Evolutionary conservation across 2,888 invertebrate genomes (phyloP).

Genomic region (Hermaeophaga mercurialis): DNA sequence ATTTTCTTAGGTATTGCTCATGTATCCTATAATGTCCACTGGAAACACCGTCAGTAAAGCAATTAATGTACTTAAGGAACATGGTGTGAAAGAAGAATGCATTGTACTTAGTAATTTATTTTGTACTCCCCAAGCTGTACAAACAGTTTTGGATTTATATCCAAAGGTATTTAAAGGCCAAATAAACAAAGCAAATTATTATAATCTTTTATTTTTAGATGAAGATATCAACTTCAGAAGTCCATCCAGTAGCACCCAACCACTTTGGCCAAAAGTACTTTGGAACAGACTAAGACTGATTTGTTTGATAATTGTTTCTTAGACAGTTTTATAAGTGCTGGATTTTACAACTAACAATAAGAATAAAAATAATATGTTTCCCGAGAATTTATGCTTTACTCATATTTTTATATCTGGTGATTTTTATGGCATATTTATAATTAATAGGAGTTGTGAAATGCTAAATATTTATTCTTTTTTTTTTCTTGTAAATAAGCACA

Average conservation of each 20-base stretch:
- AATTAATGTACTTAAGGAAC: constrained; percentile 91
- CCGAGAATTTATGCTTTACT: too few relatives aligned
- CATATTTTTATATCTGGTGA: too few relatives aligned
- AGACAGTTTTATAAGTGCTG: too few relatives aligned
- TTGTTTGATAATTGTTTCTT: background rate
- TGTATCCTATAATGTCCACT: constrained; percentile 99
- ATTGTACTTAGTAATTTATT: constrained; percentile 98
- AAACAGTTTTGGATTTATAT: constrained; percentile 81
- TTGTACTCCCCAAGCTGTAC: constrained; percentile 90
- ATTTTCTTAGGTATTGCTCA: constrained; percentile 73
- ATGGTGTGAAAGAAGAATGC: constrained; percentile 90
- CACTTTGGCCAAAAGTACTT: constrained; percentile 99
- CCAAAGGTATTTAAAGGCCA: constrained; percentile 63
- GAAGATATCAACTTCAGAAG: constrained; percentile 94
- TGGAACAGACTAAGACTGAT: constrained; percentile 80
- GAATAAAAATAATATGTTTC: too few relatives aligned
- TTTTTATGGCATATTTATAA: too few relatives aligned
- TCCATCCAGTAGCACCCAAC: constrained; percentile 93
- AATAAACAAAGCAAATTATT: constrained; percentile 1
- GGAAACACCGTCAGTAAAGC: constrained; percentile 96
- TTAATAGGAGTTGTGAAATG: too few relatives aligned
- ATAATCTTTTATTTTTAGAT: constrained; percentile 61
- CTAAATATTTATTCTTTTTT: too few relatives aligned
- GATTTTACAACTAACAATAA: too few relatives aligned
- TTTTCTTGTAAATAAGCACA: too few relatives aligned